Percentiles rank a stretch among this genome's conserved stretches.
These are phyloP conservation scores for Sabellastarte sp. DNA, from an alignment of 2,888 invertebrate species.

Conservation along the genomic window DNA sequence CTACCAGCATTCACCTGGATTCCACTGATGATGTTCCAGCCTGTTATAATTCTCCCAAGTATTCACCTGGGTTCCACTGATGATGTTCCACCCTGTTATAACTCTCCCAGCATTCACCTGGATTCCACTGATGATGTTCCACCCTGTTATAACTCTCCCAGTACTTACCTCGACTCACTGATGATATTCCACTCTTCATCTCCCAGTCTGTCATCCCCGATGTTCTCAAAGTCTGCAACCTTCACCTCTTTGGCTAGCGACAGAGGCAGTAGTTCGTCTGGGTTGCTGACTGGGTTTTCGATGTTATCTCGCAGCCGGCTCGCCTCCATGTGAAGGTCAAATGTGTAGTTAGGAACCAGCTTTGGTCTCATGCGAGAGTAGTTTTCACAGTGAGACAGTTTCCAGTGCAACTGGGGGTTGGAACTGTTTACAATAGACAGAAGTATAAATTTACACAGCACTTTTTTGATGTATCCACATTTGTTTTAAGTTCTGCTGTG, in stretches of 20 bases:
- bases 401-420: constrained; percentile 60
- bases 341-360: constrained; percentile 64
- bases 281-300: not conserved
- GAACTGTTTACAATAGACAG: not conserved
- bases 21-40: too few species aligned
- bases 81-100: too few species aligned
- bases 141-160: too few species aligned
- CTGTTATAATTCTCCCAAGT: too few species aligned
- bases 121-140: too few species aligned
- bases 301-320: constrained; percentile 67
- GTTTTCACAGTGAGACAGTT: constrained; percentile 67
- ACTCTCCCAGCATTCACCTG: too few species aligned
- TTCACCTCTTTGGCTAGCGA: constrained; percentile 45
- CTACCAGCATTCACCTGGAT: too few species aligned
- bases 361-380: constrained; percentile 68
- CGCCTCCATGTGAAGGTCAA: constrained; percentile 66
- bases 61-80: too few species aligned
- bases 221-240: constrained; percentile 29
- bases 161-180: not conserved
- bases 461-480: too few species aligned
- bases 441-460: too few species aligned
- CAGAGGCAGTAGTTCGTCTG: constrained; percentile 9
- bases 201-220: constrained; percentile 55
- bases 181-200: constrained; percentile 55
- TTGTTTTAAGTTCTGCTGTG: too few species aligned